These are phyloP conservation scores for Netelia fuscicornis DNA, from an alignment of 2,888 invertebrate species.

Conservation along the genomic window DNA sequence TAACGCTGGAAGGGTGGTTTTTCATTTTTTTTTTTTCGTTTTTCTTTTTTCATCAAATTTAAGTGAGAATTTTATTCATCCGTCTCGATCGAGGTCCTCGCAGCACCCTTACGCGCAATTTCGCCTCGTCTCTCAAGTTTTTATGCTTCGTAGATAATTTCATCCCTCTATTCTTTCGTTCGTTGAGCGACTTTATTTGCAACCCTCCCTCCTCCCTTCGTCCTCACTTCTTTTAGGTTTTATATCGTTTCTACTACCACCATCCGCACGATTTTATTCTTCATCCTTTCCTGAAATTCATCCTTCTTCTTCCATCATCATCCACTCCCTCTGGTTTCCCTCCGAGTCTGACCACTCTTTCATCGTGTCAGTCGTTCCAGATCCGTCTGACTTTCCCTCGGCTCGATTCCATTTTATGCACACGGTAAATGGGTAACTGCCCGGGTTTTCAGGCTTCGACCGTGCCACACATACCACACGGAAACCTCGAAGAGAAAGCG, in stretches of 20 bases:
- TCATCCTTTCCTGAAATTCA: constrained; percentile 6
- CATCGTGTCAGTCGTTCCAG: constrained; percentile 47
- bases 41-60: no score
- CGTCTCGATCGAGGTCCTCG: constrained; percentile 14
- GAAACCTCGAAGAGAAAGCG: constrained; percentile 41
- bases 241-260: not conserved
- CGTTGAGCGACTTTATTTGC: constrained; percentile 5
- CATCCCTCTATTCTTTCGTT: constrained; percentile 28
- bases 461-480: constrained; percentile 22
- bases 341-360: constrained; percentile 23
- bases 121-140: not conserved
- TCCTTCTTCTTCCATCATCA: constrained; percentile 24
- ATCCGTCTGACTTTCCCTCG: constrained; percentile 20
- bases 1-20: no score
- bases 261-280: not conserved
- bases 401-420: constrained; percentile 60
- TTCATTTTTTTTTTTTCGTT: no score
- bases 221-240: not conserved
- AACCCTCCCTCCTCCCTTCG: not conserved
- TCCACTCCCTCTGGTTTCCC: constrained; percentile 7
- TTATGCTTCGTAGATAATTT: not conserved
- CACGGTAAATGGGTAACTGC: constrained; percentile 64
- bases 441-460: constrained; percentile 66
- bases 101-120: constrained; percentile 22
- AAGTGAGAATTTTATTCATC: not conserved